Base-by-base conservation (phyloP, 2,888 invertebrate species). In the Amphipyra berbera region DNA sequence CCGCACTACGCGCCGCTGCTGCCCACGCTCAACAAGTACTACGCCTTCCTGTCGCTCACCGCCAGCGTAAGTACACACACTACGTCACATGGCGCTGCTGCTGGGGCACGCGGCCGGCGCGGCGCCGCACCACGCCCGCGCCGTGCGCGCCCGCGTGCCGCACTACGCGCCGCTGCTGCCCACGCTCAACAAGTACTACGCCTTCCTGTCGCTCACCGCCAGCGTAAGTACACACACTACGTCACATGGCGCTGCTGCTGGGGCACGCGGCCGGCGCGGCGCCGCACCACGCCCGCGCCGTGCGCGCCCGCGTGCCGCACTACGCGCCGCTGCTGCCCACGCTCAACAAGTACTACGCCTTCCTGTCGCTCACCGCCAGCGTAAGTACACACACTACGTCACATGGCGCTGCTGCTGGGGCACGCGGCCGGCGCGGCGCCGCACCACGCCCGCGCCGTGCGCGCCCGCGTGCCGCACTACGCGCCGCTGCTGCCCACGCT, bases 281-380 rank as follows among this genome's bases (percentile, higher is more conserved):
- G 71, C 92, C 96, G 93, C 96, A 96, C 70, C 96, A 96, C 88
- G 97, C 97, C 85, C 91, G 92, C 54, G 94, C 96, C 64, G 97
- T 99, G 57, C 96, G 97, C 63, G 95, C 95, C 76, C 96, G 97
- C 85, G 95, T 99, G 83, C 97, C 97, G 40, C 96, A 96, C 84
- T 98, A 98, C 90, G 95, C 95, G 70, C 96, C 97, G 64, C 97
- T 99, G 96, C 96, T 98, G 78, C 96, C 97, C 63, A 79, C 79
- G 75, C 79, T 79, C 53, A 52, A 97, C 86, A 98, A 99, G 89
- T 98, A 98, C 93, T 97, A 98, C 88, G 98, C 97, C 87, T 99
- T 99, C 91, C 98, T 99, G 97, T 97, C 97, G 92, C 95, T 99
- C 79, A 98, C 98, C 55, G 98, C 97, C 82, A 97, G 97, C 89